Evolutionary conservation across 2,797 vertebrate species (phyloP).

Genomic region (Thripadectes ignobilis): DNA sequence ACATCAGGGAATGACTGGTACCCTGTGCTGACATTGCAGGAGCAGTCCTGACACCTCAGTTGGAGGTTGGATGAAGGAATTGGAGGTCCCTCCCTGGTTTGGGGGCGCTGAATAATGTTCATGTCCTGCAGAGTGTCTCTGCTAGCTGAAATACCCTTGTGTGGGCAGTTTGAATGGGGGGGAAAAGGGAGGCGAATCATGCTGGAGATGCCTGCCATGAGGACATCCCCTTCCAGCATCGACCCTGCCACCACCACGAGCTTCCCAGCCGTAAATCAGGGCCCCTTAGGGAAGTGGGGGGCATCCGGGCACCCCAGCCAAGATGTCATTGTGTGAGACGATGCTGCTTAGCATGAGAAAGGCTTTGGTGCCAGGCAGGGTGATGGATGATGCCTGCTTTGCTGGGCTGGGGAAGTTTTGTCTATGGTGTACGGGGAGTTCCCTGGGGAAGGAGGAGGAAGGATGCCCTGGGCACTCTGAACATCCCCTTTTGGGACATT

Average conservation of each 20-base stretch:
- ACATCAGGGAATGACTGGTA: not conserved
- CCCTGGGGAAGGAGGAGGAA: not conserved
- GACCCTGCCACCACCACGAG: not conserved
- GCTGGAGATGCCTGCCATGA: not conserved
- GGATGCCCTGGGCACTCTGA: fast-evolving
- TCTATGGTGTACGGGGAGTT: not conserved
- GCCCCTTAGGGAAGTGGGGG: constrained; percentile 13
- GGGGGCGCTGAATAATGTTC: not conserved
- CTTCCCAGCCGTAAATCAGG: constrained; percentile 55
- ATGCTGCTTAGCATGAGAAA: constrained; percentile 70
- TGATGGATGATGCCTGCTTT: constrained; percentile 59
- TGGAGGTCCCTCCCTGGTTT: not conserved
- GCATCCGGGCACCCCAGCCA: constrained; percentile 62
- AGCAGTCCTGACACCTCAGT: not conserved
- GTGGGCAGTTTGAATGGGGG: not conserved
- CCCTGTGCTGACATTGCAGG: not conserved
- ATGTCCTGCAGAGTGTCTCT: not conserved
- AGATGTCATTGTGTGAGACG: constrained; percentile 19
- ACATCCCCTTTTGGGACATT: not conserved
- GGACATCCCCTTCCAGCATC: not conserved
- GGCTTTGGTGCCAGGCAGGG: constrained; percentile 6
- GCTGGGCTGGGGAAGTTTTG: constrained; percentile 24
- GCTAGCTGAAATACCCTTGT: not conserved
- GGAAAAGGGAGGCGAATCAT: not conserved
- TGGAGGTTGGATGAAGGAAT: not conserved